Evolutionary conservation across 2,888 invertebrate species (phyloP).

Genomic region (Oscheius onirici): DNA sequence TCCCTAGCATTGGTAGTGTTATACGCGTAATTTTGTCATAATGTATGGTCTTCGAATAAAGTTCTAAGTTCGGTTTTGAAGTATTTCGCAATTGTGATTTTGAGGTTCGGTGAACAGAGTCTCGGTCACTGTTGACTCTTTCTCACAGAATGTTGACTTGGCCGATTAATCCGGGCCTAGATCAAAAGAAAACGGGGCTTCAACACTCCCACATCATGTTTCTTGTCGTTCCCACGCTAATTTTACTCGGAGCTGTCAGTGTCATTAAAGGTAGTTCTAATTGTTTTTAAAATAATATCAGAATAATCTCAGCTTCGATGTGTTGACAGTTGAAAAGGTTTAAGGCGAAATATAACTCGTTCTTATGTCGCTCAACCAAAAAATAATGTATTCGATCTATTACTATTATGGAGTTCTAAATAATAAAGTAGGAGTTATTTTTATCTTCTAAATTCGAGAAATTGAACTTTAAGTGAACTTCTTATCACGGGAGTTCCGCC

Average conservation of each 20-base stretch:
- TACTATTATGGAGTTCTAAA: too few species aligned
- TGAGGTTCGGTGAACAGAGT: not conserved
- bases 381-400: too few species aligned
- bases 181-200: conserved; percentile 19
- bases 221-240: conserved; percentile 17
- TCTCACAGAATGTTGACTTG: conserved; percentile 29
- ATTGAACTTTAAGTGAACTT: not conserved
- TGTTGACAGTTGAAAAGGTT: too few species aligned
- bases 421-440: too few species aligned
- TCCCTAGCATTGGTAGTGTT: conserved; percentile 25
- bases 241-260: conserved; percentile 3
- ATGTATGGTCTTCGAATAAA: conserved; percentile 10
- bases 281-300: too few species aligned
- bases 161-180: conserved; percentile 28
- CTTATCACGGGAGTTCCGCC: not conserved
- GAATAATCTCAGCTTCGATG: too few species aligned
- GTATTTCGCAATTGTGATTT: conserved; percentile 12
- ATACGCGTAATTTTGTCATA: conserved; percentile 30
- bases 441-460: not conserved
- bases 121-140: conserved; percentile 19
- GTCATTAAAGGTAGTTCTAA: conserved; percentile 6
- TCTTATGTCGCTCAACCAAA: too few species aligned
- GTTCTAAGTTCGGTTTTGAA: not conserved
- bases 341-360: too few species aligned
- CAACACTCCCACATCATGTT: conserved; percentile 13